Evolutionary conservation across 1,140 invertebrate species (phyloP).

Genomic region (Wasmannia auropunctata): DNA sequence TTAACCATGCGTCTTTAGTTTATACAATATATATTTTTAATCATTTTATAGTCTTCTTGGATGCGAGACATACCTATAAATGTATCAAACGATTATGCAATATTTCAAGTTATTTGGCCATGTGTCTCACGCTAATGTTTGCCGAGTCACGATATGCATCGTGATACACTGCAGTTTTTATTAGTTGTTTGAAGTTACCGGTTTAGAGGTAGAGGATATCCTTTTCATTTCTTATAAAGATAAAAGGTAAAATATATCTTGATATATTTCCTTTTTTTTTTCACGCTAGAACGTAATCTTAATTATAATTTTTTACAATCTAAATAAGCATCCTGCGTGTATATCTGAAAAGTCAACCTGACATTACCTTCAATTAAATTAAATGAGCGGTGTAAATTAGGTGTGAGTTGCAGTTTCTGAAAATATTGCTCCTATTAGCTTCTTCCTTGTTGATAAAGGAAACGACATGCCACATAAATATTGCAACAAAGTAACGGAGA

Average conservation of each 20-base stretch:
- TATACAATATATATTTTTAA: too few relatives aligned
- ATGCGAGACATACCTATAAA: not conserved
- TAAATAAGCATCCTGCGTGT: not conserved
- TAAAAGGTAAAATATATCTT: not conserved
- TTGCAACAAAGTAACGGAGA: not conserved
- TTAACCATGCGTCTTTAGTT: not conserved
- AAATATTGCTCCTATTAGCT: not conserved
- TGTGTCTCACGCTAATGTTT: conserved; percentile 30
- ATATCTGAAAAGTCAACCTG: conserved; percentile 17
- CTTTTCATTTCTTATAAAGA: conserved; percentile 45
- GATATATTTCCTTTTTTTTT: not conserved
- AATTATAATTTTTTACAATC: conserved; percentile 28
- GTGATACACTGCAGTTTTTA: not conserved
- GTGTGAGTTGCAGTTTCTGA: not conserved
- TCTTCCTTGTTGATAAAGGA: not conserved
- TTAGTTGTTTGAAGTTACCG: not conserved
- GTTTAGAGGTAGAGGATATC: not conserved
- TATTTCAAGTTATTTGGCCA: not conserved
- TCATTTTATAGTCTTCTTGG: not conserved
- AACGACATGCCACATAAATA: not conserved
- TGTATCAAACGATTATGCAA: not conserved
- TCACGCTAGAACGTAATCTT: conserved; percentile 36
- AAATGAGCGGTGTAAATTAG: not conserved
- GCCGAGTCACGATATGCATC: not conserved
- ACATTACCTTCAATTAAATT: not conserved